Evolutionary conservation across 2,797 vertebrate species (phyloP).

Genomic region (Fistularia tabacaria): DNA sequence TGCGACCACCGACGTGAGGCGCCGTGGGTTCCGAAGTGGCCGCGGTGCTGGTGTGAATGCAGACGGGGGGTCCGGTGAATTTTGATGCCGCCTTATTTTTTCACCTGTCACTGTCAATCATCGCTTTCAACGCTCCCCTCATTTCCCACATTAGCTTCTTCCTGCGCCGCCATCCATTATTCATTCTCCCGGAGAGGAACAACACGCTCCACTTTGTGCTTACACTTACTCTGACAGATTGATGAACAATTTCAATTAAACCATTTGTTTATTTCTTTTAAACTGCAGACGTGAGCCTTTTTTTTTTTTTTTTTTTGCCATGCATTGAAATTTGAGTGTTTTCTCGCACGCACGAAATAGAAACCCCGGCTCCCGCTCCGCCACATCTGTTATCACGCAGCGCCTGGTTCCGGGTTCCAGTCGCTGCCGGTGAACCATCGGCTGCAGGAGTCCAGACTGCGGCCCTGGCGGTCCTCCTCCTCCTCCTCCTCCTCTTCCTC

Average conservation of each 20-base stretch:
- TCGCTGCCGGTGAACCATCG: no score
- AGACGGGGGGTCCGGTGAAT: slow-evolving; percentile 42
- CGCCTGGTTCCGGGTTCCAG: no score
- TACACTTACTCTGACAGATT: slow-evolving; percentile 48
- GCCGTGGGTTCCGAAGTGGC: no score
- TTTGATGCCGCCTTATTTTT: slow-evolving; percentile 47
- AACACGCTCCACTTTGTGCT: slow-evolving; percentile 21
- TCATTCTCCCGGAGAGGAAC: slow-evolving; percentile 34
- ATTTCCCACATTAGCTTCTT: slow-evolving; percentile 34
- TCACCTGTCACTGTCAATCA: slow-evolving; percentile 53
- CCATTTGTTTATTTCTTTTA: slow-evolving; percentile 48
- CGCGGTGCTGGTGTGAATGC: no score
- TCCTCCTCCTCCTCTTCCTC: no score
- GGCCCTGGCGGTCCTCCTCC: no score
- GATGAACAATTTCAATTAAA: slow-evolving; percentile 56
- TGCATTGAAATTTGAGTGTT: no score
- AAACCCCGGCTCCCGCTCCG: not conserved
- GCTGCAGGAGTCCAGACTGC: no score
- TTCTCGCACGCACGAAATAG: no score
- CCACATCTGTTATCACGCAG: no score
- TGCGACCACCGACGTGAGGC: no score
- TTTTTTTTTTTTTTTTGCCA: not conserved
- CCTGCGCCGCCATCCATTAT: slow-evolving; percentile 44
- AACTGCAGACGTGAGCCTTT: slow-evolving; percentile 7
- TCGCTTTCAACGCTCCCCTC: slow-evolving; percentile 22